Conservation (phyloP, 2,113 vertebrate genomes). For the Lontra canadensis region DNA sequence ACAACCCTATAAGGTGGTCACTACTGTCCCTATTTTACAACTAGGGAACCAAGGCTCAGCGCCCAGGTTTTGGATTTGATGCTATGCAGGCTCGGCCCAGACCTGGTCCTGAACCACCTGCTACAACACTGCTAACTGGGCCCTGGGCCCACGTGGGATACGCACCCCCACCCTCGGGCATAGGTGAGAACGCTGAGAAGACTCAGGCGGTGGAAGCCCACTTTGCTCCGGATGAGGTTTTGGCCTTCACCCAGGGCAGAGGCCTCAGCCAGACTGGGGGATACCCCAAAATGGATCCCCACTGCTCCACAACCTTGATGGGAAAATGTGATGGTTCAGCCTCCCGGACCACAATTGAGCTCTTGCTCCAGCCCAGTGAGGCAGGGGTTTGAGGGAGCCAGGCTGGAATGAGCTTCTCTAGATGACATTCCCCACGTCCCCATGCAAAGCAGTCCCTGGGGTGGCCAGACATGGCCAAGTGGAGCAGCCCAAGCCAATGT, state of each 20-base stretch:
- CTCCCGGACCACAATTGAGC: rapidly evolving
- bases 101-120: not conserved
- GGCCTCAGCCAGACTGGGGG: not conserved
- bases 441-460: not conserved
- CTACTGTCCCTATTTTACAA: not conserved
- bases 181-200: not conserved
- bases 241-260: not conserved
- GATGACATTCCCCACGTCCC: rapidly evolving
- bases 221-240: not conserved
- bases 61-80: not conserved
- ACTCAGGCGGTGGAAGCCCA: not conserved
- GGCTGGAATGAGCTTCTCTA: not conserved
- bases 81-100: not conserved
- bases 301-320: not conserved
- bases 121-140: not conserved
- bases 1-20: not conserved
- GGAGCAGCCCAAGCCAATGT: not conserved
- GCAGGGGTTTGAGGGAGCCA: not conserved
- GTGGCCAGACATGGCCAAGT: not conserved
- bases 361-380: rapidly evolving
- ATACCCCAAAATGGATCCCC: no score
- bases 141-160: rapidly evolving
- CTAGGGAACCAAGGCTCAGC: not conserved
- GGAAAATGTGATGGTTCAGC: not conserved
- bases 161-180: rapidly evolving